A percentile compares a stretch with the other conserved stretches of the same genome.
phyloP scores from a whole-genome alignment of 2,888 invertebrate genomes.

The Drosophila maculinotata region DNA sequence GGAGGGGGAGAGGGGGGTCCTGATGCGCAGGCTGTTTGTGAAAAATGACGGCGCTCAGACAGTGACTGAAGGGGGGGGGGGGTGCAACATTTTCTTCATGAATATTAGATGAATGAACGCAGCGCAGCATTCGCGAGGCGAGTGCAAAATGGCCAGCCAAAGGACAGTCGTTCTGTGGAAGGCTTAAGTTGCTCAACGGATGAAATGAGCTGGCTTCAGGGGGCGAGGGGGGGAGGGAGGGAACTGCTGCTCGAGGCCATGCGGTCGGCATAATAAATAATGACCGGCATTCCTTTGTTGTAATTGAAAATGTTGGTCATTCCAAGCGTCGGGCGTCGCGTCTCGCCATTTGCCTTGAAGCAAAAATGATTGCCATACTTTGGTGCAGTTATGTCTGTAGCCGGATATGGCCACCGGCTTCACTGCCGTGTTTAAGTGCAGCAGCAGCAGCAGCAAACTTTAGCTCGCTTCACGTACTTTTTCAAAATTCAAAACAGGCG shows the following conservation, averaged over 20 bases:
- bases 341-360: conserved; percentile 72
- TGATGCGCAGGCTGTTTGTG: conserved; percentile 56
- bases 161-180: conserved; percentile 62
- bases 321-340: conserved; percentile 57
- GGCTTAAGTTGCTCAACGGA: conserved; percentile 70
- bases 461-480: conserved; percentile 71
- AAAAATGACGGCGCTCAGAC: conserved; percentile 70
- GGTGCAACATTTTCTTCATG: conserved; percentile 66
- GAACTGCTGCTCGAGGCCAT: conserved; percentile 61
- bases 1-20: background rate
- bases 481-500: conserved; percentile 80
- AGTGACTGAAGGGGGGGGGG: conserved; percentile 47
- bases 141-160: conserved; percentile 15
- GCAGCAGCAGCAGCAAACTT: conserved; percentile 28
- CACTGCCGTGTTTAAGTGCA: conserved; percentile 46
- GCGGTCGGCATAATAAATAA: conserved; percentile 82
- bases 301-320: conserved; percentile 84
- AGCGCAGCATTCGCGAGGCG: conserved; percentile 4
- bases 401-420: conserved; percentile 12
- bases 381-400: conserved; percentile 66
- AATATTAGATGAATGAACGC: conserved; percentile 73
- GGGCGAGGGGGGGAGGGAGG: background rate
- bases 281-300: conserved; percentile 82
- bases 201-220: conserved; percentile 61
- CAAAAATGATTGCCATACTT: conserved; percentile 83